phyloP scores from a whole-genome alignment of 92 coral and sea anemone species.

The Nematostella vectensis region DNA sequence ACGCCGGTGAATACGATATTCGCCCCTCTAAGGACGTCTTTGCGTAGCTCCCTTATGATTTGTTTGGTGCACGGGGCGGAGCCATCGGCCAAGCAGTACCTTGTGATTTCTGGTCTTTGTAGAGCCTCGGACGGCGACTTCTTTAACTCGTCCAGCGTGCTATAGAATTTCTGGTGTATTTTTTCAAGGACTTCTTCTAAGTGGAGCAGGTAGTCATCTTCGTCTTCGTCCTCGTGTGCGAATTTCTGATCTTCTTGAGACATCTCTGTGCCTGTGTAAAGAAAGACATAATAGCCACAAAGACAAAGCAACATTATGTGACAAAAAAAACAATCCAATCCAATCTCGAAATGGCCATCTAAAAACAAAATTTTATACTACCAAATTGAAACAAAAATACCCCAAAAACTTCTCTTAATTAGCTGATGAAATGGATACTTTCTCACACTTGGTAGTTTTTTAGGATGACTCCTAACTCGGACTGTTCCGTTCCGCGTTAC shows the following conservation, averaged over 20 bases:
- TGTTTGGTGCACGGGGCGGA: conserved; percentile 64
- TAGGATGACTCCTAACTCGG: too few species aligned
- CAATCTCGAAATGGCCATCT: too few species aligned
- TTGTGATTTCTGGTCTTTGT: conserved; percentile 23
- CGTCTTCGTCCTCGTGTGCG: conserved; percentile 31
- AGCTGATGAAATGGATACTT: too few species aligned
- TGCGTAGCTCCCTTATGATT: conserved; percentile 62
- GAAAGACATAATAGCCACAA: not conserved
- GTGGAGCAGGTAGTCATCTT: conserved; percentile 93
- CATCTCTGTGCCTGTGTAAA: not conserved
- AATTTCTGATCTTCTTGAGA: conserved; percentile 9
- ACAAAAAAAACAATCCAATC: too few species aligned
- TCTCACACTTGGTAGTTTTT: too few species aligned
- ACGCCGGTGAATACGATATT: conserved; percentile 91
- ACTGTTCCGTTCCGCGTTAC: too few species aligned
- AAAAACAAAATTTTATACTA: too few species aligned
- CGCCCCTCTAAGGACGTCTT: conserved; percentile 61
- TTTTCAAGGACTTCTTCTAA: conserved; percentile 79
- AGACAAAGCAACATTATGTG: not conserved
- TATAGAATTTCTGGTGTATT: conserved; percentile 70
- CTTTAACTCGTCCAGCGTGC: conserved; percentile 40
- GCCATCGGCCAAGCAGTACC: conserved; percentile 62
- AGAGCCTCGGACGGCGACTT: conserved; percentile 18
- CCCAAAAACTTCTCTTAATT: too few species aligned
- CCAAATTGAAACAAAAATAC: too few species aligned